phyloP scores from a whole-genome alignment of 2,113 vertebrate species.

The Vulpes vulpes region DNA sequence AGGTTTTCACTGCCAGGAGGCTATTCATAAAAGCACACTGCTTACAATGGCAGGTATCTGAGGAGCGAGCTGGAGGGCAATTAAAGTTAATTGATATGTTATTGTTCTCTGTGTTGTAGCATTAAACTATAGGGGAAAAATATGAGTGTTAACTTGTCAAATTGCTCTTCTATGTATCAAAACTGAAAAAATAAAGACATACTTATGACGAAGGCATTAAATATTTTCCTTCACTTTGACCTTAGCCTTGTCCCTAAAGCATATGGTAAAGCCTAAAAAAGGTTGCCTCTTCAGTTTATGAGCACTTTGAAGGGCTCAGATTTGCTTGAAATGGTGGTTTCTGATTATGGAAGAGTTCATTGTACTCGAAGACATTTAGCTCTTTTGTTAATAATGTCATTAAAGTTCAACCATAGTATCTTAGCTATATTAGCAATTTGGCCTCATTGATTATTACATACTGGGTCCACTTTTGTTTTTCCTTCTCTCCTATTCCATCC shows the following conservation, averaged over 20 bases:
- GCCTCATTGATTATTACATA: neutral
- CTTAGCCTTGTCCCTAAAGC: neutral
- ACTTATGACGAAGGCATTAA: neutral
- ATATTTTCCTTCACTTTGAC: slow-evolving; percentile 11
- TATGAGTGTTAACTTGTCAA: slow-evolving; percentile 7
- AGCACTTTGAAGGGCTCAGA: neutral
- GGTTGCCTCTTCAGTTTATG: neutral
- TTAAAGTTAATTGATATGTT: slow-evolving; percentile 79
- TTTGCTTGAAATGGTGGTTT: slow-evolving; percentile 44
- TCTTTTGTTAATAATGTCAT: slow-evolving; percentile 49
- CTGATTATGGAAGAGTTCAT: slow-evolving; percentile 13
- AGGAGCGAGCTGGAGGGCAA: slow-evolving; percentile 39
- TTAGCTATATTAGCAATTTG: neutral
- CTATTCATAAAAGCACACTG: slow-evolving; percentile 62
- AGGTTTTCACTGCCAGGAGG: slow-evolving; percentile 31
- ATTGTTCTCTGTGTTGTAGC: slow-evolving; percentile 60
- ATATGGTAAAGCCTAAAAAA: neutral
- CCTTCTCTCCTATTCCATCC: neutral
- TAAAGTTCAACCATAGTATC: neutral
- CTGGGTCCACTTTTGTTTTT: neutral
- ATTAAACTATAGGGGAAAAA: slow-evolving; percentile 7
- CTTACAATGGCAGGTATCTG: slow-evolving; percentile 45
- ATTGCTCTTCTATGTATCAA: slow-evolving; percentile 43
- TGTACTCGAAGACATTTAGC: slow-evolving; percentile 26
- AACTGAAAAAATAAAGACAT: slow-evolving; percentile 14